A percentile compares a stretch with the other conserved stretches of the same genome.
phyloP scores from a whole-genome alignment of 2,797 vertebrate species.

The Emydoidea blandingii region DNA sequence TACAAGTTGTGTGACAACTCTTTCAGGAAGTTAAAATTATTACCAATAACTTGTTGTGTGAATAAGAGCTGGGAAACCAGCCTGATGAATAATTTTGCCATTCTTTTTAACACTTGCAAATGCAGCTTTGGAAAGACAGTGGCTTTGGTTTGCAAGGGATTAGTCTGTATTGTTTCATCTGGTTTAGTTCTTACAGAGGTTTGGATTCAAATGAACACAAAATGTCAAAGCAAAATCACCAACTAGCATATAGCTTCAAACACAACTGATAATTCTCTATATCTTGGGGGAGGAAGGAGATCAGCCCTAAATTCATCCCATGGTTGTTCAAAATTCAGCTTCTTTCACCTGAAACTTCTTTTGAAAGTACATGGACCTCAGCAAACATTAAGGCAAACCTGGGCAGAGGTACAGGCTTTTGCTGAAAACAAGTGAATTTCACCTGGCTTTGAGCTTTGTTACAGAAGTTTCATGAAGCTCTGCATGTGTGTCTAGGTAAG shows the following conservation, averaged over 20 bases:
- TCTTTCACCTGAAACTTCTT: not conserved
- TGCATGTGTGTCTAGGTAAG: not conserved
- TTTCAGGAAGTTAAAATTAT: conserved; percentile 63
- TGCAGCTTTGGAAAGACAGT: conserved; percentile 20
- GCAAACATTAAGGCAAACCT: conserved; percentile 7
- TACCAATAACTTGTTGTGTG: conserved; percentile 50
- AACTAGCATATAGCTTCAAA: not conserved
- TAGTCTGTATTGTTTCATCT: not conserved
- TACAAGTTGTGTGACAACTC: conserved; percentile 51
- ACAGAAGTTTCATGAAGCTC: not conserved
- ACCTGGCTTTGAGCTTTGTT: not conserved
- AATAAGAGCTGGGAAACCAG: conserved; percentile 37
- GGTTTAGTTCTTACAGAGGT: not conserved
- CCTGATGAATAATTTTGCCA: not conserved
- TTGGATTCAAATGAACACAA: not conserved
- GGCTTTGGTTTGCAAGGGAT: not conserved
- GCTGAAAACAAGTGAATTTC: not conserved
- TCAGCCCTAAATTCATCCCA: not conserved
- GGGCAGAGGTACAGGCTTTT: not conserved
- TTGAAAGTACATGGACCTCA: not conserved
- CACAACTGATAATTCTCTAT: not conserved
- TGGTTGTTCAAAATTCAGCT: conserved; percentile 9
- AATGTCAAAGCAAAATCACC: not conserved
- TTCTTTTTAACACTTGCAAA: conserved; percentile 36
- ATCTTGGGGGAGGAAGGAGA: not conserved